Base-by-base conservation (phyloP, 92 coral and sea anemone genomes). In the Phymanthus crucifer region DNA sequence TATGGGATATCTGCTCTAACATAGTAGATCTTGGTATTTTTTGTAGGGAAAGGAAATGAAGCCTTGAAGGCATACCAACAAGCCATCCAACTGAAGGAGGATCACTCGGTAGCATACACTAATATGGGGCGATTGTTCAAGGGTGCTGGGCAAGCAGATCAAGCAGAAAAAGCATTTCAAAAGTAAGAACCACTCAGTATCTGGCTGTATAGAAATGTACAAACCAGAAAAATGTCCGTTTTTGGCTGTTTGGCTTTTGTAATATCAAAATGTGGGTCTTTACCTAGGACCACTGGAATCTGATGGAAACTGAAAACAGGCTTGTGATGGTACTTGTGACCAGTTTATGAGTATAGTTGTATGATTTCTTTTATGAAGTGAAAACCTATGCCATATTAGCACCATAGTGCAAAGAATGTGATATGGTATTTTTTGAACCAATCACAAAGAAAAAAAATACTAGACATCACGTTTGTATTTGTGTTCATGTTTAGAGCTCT, bases 121-220 rank as follows among this genome's bases (percentile, higher is more conserved):
- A 93, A 93, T 86, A 89, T 91, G 87, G 98, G 87, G 32, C 90
- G 92, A 29, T 89, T 85, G 65, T 31, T 89, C 29, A 87, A 83
- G 45, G 64, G 87, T 16, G 36, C 69, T 17, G 92, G 90, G 14
- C 83, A 84, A 14, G 80, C 69, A 35, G 61, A 57, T 33, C 91
- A 86, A 33, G 93, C 98, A 16, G 93, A 92, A 72, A 31, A 29
- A 21, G 84, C 86, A 36, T 89, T 76, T 72, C 84, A 84, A 69
- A 87, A 80, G 97, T 92, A 69, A 72, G 83, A 40, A 58, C 16
- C 26, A 16, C 19, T 40, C 1, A 14, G 19, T 32, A 19, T 14
- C 65, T 66, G 12, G 17, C 13, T 6, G 75, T 71, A 40, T 27
- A 68, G 5, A 68, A 68, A 19, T 57, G 66, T 57, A 21, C 5